Evolutionary conservation across 2,113 vertebrate species (phyloP).

Genomic region (Vicugna pacos): DNA sequence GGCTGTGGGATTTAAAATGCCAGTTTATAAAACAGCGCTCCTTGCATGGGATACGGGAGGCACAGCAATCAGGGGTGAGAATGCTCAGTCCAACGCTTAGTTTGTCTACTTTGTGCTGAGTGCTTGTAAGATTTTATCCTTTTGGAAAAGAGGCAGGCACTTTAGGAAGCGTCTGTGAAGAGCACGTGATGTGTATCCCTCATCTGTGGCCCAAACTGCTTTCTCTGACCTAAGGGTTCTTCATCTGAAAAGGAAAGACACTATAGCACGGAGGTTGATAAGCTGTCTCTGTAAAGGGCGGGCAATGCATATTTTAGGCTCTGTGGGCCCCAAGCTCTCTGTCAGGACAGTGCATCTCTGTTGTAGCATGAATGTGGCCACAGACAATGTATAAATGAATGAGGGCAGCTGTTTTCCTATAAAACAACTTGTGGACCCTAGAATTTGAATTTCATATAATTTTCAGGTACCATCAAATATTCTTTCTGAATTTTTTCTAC

Average conservation of each 20-base stretch:
- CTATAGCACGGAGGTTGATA: rapidly evolving
- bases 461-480: neutral
- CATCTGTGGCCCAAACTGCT: neutral
- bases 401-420: rapidly evolving
- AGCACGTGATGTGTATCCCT: rapidly evolving
- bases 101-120: neutral
- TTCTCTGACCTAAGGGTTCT: neutral
- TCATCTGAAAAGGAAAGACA: neutral
- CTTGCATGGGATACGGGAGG: rapidly evolving
- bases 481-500: neutral
- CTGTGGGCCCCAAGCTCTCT: rapidly evolving
- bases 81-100: rapidly evolving
- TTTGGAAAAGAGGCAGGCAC: neutral
- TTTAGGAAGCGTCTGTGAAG: neutral
- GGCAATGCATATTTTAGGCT: neutral
- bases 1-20: no score
- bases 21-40: rapidly evolving
- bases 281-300: neutral
- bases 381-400: rapidly evolving
- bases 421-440: neutral
- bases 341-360: neutral
- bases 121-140: neutral
- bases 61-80: rapidly evolving
- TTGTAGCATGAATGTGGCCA: neutral
- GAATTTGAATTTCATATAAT: neutral